These are phyloP conservation scores for Cepaea hortensis DNA, from an alignment of 2,888 invertebrate genomes.

Conservation along the genomic window DNA sequence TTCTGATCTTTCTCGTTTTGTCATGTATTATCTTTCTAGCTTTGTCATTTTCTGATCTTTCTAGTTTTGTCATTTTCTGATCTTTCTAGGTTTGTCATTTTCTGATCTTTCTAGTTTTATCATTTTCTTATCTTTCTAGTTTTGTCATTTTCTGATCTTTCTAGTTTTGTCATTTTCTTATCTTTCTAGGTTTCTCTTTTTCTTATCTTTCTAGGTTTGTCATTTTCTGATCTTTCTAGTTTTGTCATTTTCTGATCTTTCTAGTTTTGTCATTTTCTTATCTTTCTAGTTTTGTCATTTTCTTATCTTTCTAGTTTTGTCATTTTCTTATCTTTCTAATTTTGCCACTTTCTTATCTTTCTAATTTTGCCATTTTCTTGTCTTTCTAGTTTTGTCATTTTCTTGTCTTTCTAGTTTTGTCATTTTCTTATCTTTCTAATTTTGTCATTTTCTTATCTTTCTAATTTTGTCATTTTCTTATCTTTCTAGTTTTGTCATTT, in stretches of 20 bases:
- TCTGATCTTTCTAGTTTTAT: too few relatives aligned
- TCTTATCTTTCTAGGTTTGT: too few relatives aligned
- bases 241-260: too few relatives aligned
- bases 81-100: too few relatives aligned
- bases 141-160: too few relatives aligned
- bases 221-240: too few relatives aligned
- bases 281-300: background rate
- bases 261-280: too few relatives aligned
- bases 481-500: background rate
- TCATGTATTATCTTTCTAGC: background rate
- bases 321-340: background rate
- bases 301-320: background rate
- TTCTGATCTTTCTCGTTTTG: background rate
- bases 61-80: too few relatives aligned
- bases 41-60: too few relatives aligned
- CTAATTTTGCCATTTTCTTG: background rate
- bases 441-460: background rate
- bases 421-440: background rate
- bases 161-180: too few relatives aligned
- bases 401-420: background rate
- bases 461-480: background rate
- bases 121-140: too few relatives aligned
- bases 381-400: background rate
- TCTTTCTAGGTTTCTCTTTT: too few relatives aligned
- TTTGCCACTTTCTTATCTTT: background rate